These are phyloP conservation scores for Camponotus floridanus DNA, from an alignment of 1,140 invertebrate genomes.

Conservation along the genomic window DNA sequence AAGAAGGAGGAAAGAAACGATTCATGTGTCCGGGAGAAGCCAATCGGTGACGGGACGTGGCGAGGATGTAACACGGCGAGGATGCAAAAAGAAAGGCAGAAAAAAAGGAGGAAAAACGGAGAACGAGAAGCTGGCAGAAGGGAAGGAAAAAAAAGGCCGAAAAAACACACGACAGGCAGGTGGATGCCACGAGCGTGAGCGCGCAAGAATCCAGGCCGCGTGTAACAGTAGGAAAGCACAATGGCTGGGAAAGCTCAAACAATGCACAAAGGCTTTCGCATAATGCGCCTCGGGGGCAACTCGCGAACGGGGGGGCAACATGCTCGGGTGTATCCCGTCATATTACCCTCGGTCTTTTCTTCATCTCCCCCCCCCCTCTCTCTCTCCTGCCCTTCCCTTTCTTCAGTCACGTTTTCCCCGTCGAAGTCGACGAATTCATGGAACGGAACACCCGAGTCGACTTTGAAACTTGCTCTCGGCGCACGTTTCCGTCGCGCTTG, in stretches of 20 bases:
- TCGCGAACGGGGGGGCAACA: conserved; percentile 69
- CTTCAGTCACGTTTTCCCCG: conserved; percentile 10
- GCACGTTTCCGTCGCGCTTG: conserved; percentile 34
- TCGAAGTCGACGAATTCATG: conserved; percentile 30
- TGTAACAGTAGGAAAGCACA: conserved; percentile 79
- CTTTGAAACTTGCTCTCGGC: conserved; percentile 34
- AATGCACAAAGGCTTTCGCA: conserved; percentile 82
- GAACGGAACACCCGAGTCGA: neutral
- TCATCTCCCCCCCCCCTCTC: neutral
- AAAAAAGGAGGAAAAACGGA: neutral
- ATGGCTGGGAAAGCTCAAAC: conserved; percentile 82
- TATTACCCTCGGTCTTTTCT: conserved; percentile 1
- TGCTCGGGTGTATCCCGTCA: conserved; percentile 47
- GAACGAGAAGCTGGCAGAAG: conserved; percentile 2
- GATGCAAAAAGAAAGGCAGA: neutral
- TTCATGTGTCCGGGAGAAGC: conserved; percentile 12
- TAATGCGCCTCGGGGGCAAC: conserved; percentile 77
- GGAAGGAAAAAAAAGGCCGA: conserved; percentile 10
- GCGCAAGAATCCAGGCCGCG: conserved; percentile 77
- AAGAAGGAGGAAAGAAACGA: neutral
- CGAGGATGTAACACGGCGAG: neutral
- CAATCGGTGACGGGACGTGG: neutral
- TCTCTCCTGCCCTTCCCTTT: neutral
- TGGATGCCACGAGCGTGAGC: conserved; percentile 73
- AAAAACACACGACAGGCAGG: conserved; percentile 55